phyloP scores from a whole-genome alignment of 1,140 invertebrate genomes.

The Trichoplusia ni region DNA sequence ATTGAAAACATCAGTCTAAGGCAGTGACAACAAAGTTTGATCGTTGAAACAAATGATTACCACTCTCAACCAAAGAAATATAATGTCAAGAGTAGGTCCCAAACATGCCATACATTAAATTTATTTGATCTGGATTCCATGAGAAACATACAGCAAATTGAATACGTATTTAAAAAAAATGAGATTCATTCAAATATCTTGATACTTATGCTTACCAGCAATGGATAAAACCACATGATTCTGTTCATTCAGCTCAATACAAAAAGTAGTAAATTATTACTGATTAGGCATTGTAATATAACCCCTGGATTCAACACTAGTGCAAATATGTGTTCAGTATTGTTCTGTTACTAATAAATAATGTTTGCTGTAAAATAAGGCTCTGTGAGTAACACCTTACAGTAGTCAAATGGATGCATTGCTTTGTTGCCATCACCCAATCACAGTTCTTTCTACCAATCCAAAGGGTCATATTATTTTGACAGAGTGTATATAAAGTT shows the following conservation, averaged over 20 bases:
- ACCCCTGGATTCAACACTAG: neutral
- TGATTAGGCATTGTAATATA: neutral
- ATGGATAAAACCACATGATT: neutral
- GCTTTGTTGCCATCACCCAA: neutral
- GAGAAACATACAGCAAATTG: conserved; percentile 11
- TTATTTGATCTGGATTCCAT: neutral
- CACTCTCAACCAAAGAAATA: conserved; percentile 4
- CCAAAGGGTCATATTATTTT: neutral
- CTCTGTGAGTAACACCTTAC: too few species aligned
- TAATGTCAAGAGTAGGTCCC: neutral
- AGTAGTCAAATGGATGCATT: neutral
- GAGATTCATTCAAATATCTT: conserved; percentile 50
- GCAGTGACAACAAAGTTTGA: conserved; percentile 77
- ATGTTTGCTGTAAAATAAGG: too few species aligned
- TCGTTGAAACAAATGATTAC: conserved; percentile 44
- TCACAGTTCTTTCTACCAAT: neutral
- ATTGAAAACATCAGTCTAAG: conserved; percentile 78
- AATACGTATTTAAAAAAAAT: conserved; percentile 28
- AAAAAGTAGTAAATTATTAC: neutral
- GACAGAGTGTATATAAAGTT: neutral
- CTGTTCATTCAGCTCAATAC: conserved; percentile 1
- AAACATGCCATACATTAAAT: conserved; percentile 23
- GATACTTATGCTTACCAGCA: conserved; percentile 21
- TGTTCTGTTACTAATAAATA: too few species aligned
- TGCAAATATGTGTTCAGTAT: too few species aligned